Conservation (phyloP, 2,113 vertebrate species). For the Dasyornis broadbenti region DNA sequence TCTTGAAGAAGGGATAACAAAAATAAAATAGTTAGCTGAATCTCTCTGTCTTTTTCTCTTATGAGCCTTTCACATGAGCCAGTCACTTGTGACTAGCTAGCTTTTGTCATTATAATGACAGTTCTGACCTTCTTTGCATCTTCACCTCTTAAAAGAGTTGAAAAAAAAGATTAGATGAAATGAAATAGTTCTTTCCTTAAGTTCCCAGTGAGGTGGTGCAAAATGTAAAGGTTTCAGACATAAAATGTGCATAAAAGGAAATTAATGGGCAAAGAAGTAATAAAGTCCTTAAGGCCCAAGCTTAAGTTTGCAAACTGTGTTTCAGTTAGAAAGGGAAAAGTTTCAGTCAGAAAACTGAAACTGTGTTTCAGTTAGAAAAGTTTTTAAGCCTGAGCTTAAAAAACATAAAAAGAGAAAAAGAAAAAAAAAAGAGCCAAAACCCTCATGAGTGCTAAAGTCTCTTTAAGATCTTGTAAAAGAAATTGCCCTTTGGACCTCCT, state of each 20-base stretch:
- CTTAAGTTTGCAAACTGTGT: background rate
- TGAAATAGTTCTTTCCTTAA: background rate
- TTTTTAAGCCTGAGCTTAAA: background rate
- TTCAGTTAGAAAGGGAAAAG: background rate
- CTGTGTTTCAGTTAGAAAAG: background rate
- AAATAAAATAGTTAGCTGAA: background rate
- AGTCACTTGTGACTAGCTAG: background rate
- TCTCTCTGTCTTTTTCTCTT: background rate
- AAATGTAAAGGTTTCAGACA: background rate
- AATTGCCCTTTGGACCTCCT: background rate
- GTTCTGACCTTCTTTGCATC: background rate
- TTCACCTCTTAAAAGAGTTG: background rate
- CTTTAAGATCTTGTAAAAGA: background rate
- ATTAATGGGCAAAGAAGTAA: background rate
- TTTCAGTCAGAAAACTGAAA: no score
- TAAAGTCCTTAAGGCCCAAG: background rate
- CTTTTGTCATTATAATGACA: background rate
- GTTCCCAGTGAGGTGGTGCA: background rate
- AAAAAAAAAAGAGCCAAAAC: rapidly evolving
- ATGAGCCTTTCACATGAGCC: background rate
- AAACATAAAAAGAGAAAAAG: background rate
- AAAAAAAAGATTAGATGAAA: background rate
- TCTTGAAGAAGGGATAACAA: background rate
- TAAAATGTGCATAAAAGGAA: background rate
- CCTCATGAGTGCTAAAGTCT: background rate